Evolutionary conservation across 2,113 vertebrate species (phyloP).

Genomic region (Callipepla californica): DNA sequence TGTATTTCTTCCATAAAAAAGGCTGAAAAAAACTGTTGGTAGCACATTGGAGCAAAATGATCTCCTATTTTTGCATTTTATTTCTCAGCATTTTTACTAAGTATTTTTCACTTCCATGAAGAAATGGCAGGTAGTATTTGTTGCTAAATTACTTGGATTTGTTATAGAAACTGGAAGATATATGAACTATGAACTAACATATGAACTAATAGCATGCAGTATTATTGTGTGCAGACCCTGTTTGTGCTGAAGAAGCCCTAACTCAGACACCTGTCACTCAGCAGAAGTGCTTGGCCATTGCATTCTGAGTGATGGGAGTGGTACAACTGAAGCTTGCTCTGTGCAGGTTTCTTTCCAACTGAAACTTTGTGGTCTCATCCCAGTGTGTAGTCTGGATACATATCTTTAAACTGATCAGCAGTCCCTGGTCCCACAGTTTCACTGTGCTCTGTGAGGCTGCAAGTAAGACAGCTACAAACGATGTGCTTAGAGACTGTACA

Average conservation of each 20-base stretch:
- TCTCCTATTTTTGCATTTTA: neutral
- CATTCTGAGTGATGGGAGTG: neutral
- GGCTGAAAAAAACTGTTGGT: neutral
- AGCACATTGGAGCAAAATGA: neutral
- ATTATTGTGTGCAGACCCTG: neutral
- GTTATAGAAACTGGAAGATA: neutral
- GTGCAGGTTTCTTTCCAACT: neutral
- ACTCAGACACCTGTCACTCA: neutral
- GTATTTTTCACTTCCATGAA: neutral
- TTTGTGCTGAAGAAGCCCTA: neutral
- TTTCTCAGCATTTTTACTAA: neutral
- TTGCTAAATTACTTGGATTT: neutral
- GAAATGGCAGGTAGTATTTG: neutral
- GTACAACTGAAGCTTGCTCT: neutral
- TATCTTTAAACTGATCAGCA: neutral
- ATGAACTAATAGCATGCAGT: neutral
- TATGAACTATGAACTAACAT: neutral
- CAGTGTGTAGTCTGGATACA: neutral
- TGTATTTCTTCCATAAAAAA: neutral
- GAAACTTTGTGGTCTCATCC: neutral
- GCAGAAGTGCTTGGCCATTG: fast-evolving
- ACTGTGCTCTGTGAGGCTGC: neutral
- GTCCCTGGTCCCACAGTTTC: neutral
- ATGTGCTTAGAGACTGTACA: neutral
- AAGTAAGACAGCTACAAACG: neutral